Evolutionary conservation across 2,797 vertebrate genomes (phyloP).

Genomic region (Dicrostonyx torquatus): DNA sequence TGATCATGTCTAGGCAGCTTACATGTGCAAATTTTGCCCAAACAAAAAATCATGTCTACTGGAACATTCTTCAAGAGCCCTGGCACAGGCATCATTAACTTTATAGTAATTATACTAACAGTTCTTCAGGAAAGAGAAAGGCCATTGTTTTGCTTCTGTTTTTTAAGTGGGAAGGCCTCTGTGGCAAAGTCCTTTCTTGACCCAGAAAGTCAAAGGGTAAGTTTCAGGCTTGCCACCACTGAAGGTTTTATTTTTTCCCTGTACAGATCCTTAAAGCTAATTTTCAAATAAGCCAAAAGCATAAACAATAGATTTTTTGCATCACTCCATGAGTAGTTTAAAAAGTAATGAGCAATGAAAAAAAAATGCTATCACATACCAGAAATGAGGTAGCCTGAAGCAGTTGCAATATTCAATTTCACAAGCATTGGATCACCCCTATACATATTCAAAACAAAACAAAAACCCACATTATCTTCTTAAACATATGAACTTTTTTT

Average conservation of each 20-base stretch:
- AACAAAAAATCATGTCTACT: neutral
- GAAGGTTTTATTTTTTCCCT: neutral
- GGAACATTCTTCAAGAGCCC: neutral
- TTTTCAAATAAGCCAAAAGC: conserved; percentile 27
- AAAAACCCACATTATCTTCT: conserved; percentile 54
- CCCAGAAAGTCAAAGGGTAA: neutral
- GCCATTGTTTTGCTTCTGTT: neutral
- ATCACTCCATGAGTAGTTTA: neutral
- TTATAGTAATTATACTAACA: neutral
- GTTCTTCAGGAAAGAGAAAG: neutral
- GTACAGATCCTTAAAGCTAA: neutral
- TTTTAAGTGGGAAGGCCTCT: too few relatives aligned
- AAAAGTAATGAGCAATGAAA: neutral
- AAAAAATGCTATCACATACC: conserved; percentile 87
- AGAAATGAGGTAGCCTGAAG: conserved; percentile 99
- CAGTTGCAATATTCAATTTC: conserved; percentile 95
- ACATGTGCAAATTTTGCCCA: neutral
- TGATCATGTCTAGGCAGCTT: neutral
- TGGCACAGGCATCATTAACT: neutral
- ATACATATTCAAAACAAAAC: conserved; percentile 77
- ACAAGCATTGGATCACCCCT: conserved; percentile 96
- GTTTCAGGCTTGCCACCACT: neutral
- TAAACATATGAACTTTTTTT: neutral
- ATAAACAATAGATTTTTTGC: neutral
- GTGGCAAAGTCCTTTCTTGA: neutral